Evolutionary conservation across 2,888 invertebrate genomes (phyloP).

Genomic region (Sicus ferrugineus): DNA sequence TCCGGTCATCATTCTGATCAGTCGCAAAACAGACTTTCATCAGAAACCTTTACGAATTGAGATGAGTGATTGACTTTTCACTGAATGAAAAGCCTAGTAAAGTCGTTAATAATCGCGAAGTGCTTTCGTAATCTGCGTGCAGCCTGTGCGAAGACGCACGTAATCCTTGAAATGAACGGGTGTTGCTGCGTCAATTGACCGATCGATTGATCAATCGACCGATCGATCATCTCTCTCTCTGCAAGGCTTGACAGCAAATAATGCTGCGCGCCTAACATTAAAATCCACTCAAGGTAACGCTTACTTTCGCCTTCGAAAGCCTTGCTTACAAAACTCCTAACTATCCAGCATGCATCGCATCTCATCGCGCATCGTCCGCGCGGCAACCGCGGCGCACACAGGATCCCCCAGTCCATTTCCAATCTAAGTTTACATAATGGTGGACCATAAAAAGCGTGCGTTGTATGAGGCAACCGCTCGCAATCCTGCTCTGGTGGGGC

Average conservation of each 20-base stretch:
- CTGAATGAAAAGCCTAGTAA: too few relatives aligned
- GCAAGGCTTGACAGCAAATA: too few relatives aligned
- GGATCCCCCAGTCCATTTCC: slow-evolving; percentile 7
- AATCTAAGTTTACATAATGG: background rate
- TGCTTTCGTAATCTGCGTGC: background rate
- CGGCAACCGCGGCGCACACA: background rate
- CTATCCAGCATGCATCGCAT: background rate
- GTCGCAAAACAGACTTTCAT: too few relatives aligned
- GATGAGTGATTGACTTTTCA: too few relatives aligned
- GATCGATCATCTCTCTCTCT: too few relatives aligned
- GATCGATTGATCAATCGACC: background rate
- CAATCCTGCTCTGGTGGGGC: background rate
- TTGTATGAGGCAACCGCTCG: background rate
- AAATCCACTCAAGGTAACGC: too few relatives aligned
- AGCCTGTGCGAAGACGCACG: too few relatives aligned
- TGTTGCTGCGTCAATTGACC: background rate
- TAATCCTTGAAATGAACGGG: background rate
- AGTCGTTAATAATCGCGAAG: background rate
- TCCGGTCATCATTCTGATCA: too few relatives aligned
- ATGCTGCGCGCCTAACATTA: too few relatives aligned
- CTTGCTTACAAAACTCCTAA: background rate
- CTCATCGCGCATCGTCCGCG: background rate
- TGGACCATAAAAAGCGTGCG: background rate
- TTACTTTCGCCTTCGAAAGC: background rate
- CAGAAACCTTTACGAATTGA: too few relatives aligned